A percentile compares a stretch with the other conserved stretches of the same genome.
Conservation (phyloP, 2,797 vertebrate species). For the Neosilurus mollespiculum region DNA sequence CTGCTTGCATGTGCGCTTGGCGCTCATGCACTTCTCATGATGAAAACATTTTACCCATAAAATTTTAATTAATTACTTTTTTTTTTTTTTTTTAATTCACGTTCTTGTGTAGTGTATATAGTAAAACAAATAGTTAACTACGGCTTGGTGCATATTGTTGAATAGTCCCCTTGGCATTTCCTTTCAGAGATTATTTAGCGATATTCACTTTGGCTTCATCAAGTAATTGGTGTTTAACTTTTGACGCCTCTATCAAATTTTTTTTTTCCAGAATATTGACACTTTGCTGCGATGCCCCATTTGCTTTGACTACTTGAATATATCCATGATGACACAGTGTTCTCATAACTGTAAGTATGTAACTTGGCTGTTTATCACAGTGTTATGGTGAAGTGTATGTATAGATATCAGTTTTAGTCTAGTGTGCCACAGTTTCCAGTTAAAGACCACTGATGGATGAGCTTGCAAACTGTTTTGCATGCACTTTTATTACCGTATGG, state of each 20-base stretch:
- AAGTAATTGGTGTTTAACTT: neutral
- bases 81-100: no score
- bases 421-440: neutral
- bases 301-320: conserved; percentile 88
- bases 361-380: neutral
- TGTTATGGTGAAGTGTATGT: neutral
- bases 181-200: no score
- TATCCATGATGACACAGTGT: conserved; percentile 89
- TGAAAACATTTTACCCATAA: no score
- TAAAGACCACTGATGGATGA: neutral
- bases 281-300: conserved; percentile 85
- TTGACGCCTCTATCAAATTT: neutral
- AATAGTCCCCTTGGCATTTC: no score
- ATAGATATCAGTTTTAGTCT: neutral
- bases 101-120: no score
- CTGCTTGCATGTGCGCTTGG: no score
- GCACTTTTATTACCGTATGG: neutral
- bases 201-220: no score
- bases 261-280: conserved; percentile 76
- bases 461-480: no score
- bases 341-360: conserved; percentile 90
- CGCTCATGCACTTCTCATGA: no score
- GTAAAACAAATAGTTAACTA: no score
- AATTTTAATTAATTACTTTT: no score
- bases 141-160: no score